These are phyloP conservation scores for Psylliodes chrysocephalus DNA, from an alignment of 2,888 invertebrate genomes.

Conservation along the genomic window DNA sequence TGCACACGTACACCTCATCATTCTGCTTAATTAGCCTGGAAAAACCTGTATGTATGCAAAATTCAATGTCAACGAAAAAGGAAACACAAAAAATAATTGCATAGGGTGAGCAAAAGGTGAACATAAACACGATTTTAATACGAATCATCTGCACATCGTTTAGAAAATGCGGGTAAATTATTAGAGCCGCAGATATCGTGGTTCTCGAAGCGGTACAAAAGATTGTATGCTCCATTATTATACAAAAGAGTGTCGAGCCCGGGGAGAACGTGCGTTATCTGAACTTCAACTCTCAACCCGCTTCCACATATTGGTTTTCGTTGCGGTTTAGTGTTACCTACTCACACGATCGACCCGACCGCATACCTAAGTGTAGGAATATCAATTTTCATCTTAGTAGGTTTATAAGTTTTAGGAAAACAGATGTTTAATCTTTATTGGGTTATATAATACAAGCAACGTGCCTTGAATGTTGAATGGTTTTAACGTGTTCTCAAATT, in stretches of 20 bases:
- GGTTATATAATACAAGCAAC: no score
- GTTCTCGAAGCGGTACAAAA: constrained; percentile 20
- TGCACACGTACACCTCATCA: no score
- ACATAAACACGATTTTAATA: constrained; percentile 13
- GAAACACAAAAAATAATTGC: not conserved
- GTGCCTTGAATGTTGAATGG: no score
- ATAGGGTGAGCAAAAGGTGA: not conserved
- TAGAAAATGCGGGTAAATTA: constrained; percentile 38
- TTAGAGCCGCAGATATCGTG: constrained; percentile 28
- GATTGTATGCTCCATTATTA: constrained; percentile 28
- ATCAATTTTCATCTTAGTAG: constrained; percentile 22
- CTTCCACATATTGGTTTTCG: constrained; percentile 37
- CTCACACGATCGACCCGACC: not conserved
- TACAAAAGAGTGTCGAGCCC: constrained; percentile 22
- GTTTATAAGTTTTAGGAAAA: not conserved
- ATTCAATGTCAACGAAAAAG: not conserved
- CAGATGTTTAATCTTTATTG: no score
- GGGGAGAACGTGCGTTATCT: constrained; percentile 40
- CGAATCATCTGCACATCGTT: constrained; percentile 30
- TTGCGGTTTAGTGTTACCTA: constrained; percentile 34
- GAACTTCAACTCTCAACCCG: constrained; percentile 34
- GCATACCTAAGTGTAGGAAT: not conserved
- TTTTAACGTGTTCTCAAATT: no score
- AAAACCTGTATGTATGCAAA: no score
- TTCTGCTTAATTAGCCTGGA: no score